Percentiles rank a stretch among this genome's conserved stretches.
Evolutionary conservation across 2,888 invertebrate genomes (phyloP).

Genomic region (Drosophila infuscata): DNA sequence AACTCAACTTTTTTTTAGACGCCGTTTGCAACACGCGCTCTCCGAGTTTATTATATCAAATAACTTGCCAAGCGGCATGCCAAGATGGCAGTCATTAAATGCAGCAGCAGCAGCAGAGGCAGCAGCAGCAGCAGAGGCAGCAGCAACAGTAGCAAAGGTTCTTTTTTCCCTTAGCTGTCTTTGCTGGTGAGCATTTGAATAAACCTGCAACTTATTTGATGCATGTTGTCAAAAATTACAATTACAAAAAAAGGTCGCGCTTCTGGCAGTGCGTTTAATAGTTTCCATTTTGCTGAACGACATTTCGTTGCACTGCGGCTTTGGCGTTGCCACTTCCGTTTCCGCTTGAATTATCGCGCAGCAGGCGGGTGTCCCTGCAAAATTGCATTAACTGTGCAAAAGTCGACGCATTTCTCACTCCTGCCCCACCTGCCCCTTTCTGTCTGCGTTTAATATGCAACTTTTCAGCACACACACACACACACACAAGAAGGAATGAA

Average conservation of each 20-base stretch:
- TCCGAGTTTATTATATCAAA: conserved; percentile 76
- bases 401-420: conserved; percentile 45
- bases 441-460: conserved; percentile 80
- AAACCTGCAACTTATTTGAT: conserved; percentile 60
- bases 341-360: conserved; percentile 80
- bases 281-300: conserved; percentile 74
- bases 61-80: conserved; percentile 72
- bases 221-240: conserved; percentile 64
- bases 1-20: conserved; percentile 60
- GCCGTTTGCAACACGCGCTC: conserved; percentile 53
- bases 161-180: conserved; percentile 19
- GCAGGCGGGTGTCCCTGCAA: conserved; percentile 63
- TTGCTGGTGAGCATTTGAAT: conserved; percentile 65
- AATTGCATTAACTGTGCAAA: conserved; percentile 79
- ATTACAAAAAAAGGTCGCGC: conserved; percentile 40
- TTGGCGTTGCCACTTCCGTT: conserved; percentile 80
- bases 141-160: conserved; percentile 1
- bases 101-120: conserved; percentile 56
- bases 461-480: conserved; percentile 65
- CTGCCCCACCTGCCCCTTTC: conserved; percentile 13
- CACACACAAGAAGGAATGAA: conserved; percentile 19
- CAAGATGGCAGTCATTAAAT: conserved; percentile 73
- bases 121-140: conserved; percentile 33
- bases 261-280: conserved; percentile 76
- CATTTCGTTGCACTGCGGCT: conserved; percentile 58